A percentile compares a stretch with the other conserved stretches of the same genome.
Evolutionary conservation across 1,140 invertebrate species (phyloP).

Genomic region (Papilio aristodemus): DNA sequence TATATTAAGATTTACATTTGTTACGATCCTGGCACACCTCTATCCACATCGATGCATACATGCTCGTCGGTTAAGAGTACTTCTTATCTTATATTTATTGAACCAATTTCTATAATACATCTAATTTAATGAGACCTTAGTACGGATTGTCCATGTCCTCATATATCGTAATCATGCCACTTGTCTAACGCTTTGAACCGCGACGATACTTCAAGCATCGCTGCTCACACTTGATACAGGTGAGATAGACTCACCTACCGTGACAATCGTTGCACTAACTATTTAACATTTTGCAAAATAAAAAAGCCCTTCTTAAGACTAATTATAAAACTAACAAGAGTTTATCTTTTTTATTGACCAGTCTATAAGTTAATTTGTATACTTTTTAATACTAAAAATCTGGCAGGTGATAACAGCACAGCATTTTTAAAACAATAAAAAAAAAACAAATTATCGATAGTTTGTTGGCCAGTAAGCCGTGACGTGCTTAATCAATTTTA

Average conservation of each 20-base stretch:
- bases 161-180: neutral
- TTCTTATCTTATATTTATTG: neutral
- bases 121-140: slow-evolving; percentile 4
- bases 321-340: neutral
- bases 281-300: neutral
- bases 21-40: too few species aligned
- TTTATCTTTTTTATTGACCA: neutral
- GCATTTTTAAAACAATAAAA: slow-evolving; percentile 10
- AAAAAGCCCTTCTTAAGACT: slow-evolving; percentile 6
- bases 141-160: slow-evolving; percentile 28
- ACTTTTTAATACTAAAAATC: neutral
- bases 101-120: slow-evolving; percentile 22
- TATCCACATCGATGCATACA: too few species aligned
- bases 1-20: too few species aligned
- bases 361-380: neutral
- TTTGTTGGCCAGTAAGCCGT: slow-evolving; percentile 24
- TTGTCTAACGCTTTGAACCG: slow-evolving; percentile 10
- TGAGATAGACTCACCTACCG: slow-evolving; percentile 3
- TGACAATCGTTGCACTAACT: neutral
- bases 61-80: too few species aligned
- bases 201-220: slow-evolving; percentile 11
- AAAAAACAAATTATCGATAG: slow-evolving; percentile 19
- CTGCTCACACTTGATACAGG: slow-evolving; percentile 8
- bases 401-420: neutral
- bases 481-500: slow-evolving; percentile 50